Percentiles rank a stretch among this genome's conserved stretches.
Conservation (phyloP, 2,888 invertebrate species). For the Microdon myrmicae region DNA sequence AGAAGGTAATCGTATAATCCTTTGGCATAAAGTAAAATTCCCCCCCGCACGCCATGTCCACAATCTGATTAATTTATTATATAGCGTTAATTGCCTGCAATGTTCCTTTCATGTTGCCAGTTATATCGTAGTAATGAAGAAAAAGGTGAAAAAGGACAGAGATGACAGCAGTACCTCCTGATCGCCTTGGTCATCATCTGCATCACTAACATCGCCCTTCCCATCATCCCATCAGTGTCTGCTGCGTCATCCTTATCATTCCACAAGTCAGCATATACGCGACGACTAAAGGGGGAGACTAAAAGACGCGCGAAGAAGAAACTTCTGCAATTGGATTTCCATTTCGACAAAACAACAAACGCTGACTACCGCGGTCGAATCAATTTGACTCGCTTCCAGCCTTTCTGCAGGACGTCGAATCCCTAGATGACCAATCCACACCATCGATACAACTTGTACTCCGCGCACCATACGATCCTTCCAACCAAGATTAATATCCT, state of each 20-base stretch:
- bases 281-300: slow-evolving; percentile 3
- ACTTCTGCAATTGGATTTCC: slow-evolving; percentile 40
- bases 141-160: slow-evolving; percentile 33
- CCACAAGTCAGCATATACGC: slow-evolving; percentile 15
- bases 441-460: slow-evolving; percentile 25
- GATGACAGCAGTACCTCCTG: slow-evolving; percentile 40
- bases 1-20: slow-evolving; percentile 27
- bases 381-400: slow-evolving; percentile 49
- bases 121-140: slow-evolving; percentile 14
- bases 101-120: slow-evolving; percentile 53
- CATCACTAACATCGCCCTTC: slow-evolving; percentile 39
- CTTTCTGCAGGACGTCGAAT: no score
- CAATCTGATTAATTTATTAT: slow-evolving; percentile 53
- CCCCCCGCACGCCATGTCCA: slow-evolving; percentile 18
- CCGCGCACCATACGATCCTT: slow-evolving; percentile 36
- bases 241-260: slow-evolving; percentile 22
- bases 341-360: slow-evolving; percentile 43
- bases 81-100: slow-evolving; percentile 52
- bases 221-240: slow-evolving; percentile 26
- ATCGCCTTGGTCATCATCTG: slow-evolving; percentile 27
- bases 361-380: slow-evolving; percentile 33
- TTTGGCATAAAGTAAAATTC: slow-evolving; percentile 1
- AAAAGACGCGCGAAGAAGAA: neutral
- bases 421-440: slow-evolving; percentile 13
- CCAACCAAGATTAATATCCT: slow-evolving; percentile 48